These are phyloP conservation scores for Drosophila willistoni DNA, from an alignment of 1,140 invertebrate species.

Conservation along the genomic window DNA sequence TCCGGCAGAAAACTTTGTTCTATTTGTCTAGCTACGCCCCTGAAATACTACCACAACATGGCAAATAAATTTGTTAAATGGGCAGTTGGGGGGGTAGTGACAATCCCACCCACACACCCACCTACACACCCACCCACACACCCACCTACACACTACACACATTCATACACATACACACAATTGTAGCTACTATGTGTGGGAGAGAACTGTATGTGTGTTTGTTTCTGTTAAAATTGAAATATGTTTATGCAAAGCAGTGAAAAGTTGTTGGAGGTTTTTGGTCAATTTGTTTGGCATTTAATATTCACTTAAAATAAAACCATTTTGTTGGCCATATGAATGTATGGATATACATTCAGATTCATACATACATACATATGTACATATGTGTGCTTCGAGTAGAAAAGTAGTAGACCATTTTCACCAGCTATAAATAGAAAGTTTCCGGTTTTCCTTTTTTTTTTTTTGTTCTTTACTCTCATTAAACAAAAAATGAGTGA, in stretches of 20 bases:
- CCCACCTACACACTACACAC: too few species aligned
- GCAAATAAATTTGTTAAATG: constrained; percentile 73
- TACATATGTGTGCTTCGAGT: neutral
- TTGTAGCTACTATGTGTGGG: neutral
- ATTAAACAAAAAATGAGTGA: constrained; percentile 4
- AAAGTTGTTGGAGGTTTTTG: constrained; percentile 13
- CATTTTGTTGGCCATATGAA: constrained; percentile 3
- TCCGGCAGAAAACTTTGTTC: too few species aligned
- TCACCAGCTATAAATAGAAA: constrained; percentile 8
- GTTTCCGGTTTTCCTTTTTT: neutral
- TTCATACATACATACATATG: neutral
- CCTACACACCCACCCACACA: constrained; percentile 15
- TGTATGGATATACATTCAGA: neutral
- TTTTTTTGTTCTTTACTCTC: neutral
- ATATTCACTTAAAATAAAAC: constrained; percentile 30
- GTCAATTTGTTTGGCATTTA: constrained; percentile 26
- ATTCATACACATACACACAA: neutral
- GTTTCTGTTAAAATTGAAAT: constrained; percentile 10
- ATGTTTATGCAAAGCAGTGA: constrained; percentile 26
- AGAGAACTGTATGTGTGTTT: neutral
- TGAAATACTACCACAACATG: constrained; percentile 49
- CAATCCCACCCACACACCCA: constrained; percentile 8
- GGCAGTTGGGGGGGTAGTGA: too few species aligned
- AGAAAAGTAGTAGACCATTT: neutral
- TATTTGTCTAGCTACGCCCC: neutral